A percentile compares a stretch with the other conserved stretches of the same genome.
Conservation (phyloP, 2,113 vertebrate species). For the Corythaeola cristata region DNA sequence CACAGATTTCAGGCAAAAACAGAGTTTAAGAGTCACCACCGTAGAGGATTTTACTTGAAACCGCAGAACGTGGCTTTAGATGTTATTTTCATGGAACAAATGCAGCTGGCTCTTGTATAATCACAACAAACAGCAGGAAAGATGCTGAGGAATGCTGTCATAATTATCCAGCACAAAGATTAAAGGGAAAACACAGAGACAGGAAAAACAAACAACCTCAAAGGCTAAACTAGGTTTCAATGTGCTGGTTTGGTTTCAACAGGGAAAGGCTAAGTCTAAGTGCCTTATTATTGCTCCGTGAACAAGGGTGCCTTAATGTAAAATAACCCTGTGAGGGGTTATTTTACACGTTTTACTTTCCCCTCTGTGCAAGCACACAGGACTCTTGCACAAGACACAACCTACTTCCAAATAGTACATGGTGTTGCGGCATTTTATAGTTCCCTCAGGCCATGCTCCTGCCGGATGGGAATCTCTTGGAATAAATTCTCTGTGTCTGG, state of each 20-base stretch:
- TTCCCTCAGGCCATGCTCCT: background rate
- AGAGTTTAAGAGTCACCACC: background rate
- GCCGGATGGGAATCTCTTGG: background rate
- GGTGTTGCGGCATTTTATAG: background rate
- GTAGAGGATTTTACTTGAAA: background rate
- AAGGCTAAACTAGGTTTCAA: background rate
- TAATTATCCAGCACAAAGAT: constrained; percentile 26
- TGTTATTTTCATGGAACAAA: background rate
- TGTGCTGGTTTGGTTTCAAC: background rate
- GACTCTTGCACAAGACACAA: background rate
- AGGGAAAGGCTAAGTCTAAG: background rate
- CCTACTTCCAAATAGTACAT: background rate
- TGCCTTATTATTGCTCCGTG: background rate
- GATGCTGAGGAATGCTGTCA: constrained; percentile 39
- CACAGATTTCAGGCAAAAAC: background rate
- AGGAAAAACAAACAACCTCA: background rate
- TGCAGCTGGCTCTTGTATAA: background rate
- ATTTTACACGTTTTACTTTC: background rate
- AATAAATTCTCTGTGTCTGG: background rate
- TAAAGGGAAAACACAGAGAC: background rate
- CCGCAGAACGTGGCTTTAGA: background rate
- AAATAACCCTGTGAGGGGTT: background rate
- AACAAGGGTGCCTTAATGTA: background rate
- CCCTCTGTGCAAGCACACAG: fast-evolving
- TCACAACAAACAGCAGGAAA: constrained; percentile 26